Conservation (phyloP, 2,113 vertebrate genomes). For the Fulmarus glacialis region DNA sequence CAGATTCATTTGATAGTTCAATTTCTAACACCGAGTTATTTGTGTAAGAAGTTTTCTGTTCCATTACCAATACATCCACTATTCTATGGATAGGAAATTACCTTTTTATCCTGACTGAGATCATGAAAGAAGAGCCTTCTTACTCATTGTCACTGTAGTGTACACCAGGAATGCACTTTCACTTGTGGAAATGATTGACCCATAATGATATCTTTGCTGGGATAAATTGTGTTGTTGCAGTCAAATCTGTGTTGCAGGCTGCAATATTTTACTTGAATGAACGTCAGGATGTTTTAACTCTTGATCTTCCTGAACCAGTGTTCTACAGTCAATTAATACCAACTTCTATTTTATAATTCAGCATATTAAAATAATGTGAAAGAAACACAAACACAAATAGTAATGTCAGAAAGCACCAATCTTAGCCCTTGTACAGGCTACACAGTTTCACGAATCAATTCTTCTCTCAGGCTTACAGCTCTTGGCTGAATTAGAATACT, state of each 20-base stretch:
- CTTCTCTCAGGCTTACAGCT: not conserved
- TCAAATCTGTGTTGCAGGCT: conserved; percentile 40
- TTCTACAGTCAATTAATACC: not conserved
- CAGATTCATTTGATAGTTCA: conserved; percentile 76
- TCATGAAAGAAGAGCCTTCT: conserved; percentile 63
- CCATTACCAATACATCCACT: conserved; percentile 63
- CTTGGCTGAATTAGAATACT: not conserved
- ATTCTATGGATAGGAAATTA: conserved; percentile 72
- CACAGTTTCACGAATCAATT: not conserved
- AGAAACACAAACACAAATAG: not conserved
- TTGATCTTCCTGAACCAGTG: not conserved
- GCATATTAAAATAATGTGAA: not conserved
- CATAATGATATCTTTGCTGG: conserved; percentile 67
- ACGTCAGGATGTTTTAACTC: conserved; percentile 28
- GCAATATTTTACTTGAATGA: conserved; percentile 50
- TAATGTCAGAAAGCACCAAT: not conserved
- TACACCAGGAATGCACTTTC: conserved; percentile 54
- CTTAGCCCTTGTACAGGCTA: not conserved
- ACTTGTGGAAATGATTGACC: conserved; percentile 73
- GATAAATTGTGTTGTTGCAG: conserved; percentile 66
- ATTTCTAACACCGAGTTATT: conserved; percentile 75
- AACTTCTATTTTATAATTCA: not conserved
- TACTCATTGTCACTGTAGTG: conserved; percentile 49
- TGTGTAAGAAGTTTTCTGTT: conserved; percentile 75
- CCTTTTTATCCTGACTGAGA: conserved; percentile 69